Evolutionary conservation across 2,797 vertebrate genomes (phyloP), one percentile per base, ranked within the genome.

Genomic region (Chromis chromis): DNA sequence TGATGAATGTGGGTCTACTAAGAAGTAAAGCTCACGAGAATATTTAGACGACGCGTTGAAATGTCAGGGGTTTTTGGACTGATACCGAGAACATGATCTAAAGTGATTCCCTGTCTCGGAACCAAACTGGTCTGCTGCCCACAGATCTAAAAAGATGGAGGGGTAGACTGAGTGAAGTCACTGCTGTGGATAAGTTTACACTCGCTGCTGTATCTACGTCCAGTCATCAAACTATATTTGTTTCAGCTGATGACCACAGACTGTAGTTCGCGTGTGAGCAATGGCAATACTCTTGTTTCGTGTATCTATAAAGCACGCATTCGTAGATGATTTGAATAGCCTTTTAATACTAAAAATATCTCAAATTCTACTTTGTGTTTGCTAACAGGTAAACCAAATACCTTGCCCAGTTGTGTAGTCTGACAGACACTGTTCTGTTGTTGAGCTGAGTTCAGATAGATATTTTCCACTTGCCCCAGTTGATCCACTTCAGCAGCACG

Each of bases 171-270:
- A 58, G 66, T 24, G 46, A 22, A 27, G 21, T 0, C 4, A 46
- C 4, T 12, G 6, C 31, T 60, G 64, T 56, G 66, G 70, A 77
- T 76, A 66, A 14, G 22, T 67, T 86, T 82, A 75, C 74, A 64
- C 66, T 39, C 62, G 10, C 70, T 40, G 53, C 40, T 27, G 22
- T 57, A 22, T 67, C 12, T 46, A 9, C 21, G 13, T 40, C 33
- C 63, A 50, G 16, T 54, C 64, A 53, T 66, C 3, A 25, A 19
- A 9, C 67, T 83, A 77, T 75, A 77, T 80, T 80, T 66, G 49
- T 53, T 40, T 50, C 31, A 65, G 22, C 70, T 63, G 65, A 67
- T 63, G 65, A 67, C 42, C 53, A 12, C 25, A 17, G 22, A 40
- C 21, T 19, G 24, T 19, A 25, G 14, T 28, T 61, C 19, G 21